Evolutionary conservation across 2,888 invertebrate genomes (phyloP).

Genomic region (Chouioia cunea): DNA sequence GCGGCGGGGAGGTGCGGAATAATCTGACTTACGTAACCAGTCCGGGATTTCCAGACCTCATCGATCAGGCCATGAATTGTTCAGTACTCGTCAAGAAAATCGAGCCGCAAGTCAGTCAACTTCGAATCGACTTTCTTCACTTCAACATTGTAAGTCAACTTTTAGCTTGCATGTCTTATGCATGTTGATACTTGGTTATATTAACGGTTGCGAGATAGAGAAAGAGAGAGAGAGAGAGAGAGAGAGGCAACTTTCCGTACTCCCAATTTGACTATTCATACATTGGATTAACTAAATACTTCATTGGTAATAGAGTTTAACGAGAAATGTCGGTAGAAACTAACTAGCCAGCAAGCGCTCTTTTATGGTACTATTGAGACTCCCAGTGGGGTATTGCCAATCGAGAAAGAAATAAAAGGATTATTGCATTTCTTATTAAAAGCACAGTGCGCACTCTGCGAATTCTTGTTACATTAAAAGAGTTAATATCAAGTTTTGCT

Average conservation of each 20-base stretch:
- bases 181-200: background rate
- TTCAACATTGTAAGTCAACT: slow-evolving; percentile 78
- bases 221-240: no score
- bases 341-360: no score
- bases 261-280: no score
- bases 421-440: no score
- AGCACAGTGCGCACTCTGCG: no score
- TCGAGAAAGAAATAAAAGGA: no score
- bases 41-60: slow-evolving; percentile 84
- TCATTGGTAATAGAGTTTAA: no score
- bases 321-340: no score
- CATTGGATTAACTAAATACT: no score
- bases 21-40: slow-evolving; percentile 88
- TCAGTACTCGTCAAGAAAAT: slow-evolving; percentile 81
- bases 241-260: no score
- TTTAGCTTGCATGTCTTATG: background rate
- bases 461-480: background rate
- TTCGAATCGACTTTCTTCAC: slow-evolving; percentile 86
- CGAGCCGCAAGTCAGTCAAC: slow-evolving; percentile 83
- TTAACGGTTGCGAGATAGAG: background rate
- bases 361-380: no score
- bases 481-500: slow-evolving; percentile 4
- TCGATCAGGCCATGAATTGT: slow-evolving; percentile 78
- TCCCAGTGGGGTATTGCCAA: no score
- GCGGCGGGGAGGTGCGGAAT: slow-evolving; percentile 79